phyloP scores from a whole-genome alignment of 2,888 invertebrate species.

The Drosophila setosimentum region DNA sequence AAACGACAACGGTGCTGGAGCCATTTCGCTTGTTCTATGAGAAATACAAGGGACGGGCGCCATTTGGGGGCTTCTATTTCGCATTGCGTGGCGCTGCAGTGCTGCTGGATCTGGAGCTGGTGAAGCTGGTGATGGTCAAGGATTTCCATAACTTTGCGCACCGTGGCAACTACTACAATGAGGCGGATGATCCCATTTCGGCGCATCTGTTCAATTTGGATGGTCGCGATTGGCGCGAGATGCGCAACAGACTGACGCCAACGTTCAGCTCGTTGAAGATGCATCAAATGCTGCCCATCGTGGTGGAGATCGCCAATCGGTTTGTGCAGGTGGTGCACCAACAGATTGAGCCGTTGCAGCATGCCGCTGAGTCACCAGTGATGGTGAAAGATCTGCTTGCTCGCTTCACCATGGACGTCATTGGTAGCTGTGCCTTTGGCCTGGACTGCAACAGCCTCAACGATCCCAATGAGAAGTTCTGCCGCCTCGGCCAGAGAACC shows the following conservation, averaged over 20 bases:
- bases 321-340: constrained; percentile 71
- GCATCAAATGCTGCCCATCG: constrained; percentile 85
- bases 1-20: constrained; percentile 60
- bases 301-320: constrained; percentile 80
- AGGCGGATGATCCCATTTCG: constrained; percentile 83
- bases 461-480: constrained; percentile 84
- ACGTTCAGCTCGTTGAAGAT: constrained; percentile 86
- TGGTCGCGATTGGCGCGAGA: constrained; percentile 85
- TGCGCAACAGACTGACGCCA: constrained; percentile 85
- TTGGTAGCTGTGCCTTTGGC: constrained; percentile 86
- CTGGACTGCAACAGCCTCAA: constrained; percentile 85
- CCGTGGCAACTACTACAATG: constrained; percentile 82
- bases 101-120: constrained; percentile 80
- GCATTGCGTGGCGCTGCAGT: constrained; percentile 67
- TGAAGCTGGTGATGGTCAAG: constrained; percentile 82
- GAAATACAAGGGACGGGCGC: constrained; percentile 69
- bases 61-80: constrained; percentile 78
- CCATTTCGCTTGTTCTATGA: constrained; percentile 70
- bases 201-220: constrained; percentile 83
- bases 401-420: constrained; percentile 86
- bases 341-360: constrained; percentile 21
- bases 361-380: constrained; percentile 37
- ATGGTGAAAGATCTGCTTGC: constrained; percentile 85
- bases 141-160: constrained; percentile 84
- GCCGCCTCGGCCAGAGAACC: constrained; percentile 71